phyloP scores from a whole-genome alignment of 2,113 vertebrate genomes.

The Sterna hirundo region DNA sequence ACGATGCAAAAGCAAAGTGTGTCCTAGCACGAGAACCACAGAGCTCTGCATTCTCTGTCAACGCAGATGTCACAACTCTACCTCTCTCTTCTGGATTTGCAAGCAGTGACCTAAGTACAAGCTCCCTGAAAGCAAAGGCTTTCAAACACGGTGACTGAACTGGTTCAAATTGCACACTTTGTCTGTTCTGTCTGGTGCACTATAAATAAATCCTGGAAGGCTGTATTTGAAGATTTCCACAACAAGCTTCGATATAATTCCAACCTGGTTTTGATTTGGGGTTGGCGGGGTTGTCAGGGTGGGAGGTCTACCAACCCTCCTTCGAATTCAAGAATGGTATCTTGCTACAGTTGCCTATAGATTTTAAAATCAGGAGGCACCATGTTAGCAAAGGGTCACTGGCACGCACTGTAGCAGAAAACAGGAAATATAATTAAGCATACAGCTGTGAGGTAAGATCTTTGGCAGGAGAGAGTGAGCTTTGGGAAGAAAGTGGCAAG shows the following conservation, averaged over 20 bases:
- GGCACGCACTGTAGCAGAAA: neutral
- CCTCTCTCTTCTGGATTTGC: neutral
- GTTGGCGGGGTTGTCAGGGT: too few relatives aligned
- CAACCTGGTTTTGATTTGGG: neutral
- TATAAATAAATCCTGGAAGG: neutral
- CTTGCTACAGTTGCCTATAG: neutral
- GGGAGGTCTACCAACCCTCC: neutral
- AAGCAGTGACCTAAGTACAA: neutral
- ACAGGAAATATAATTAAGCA: conserved; percentile 16
- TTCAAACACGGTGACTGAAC: neutral
- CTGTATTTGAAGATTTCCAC: neutral
- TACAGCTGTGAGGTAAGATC: neutral
- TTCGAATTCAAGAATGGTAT: neutral
- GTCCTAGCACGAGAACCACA: neutral
- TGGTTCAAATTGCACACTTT: neutral
- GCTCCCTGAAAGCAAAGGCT: neutral
- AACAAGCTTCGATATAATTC: neutral
- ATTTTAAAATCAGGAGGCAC: neutral
- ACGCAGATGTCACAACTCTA: neutral
- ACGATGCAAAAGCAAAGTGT: neutral
- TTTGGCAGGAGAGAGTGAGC: neutral
- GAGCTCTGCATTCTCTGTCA: neutral
- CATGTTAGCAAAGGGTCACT: neutral
- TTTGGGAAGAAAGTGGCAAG: neutral
- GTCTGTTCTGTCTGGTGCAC: neutral